A percentile compares a stretch with the other conserved stretches of the same genome.
These are phyloP conservation scores for Limnephilus marmoratus DNA, from an alignment of 2,888 invertebrate species.

Conservation along the genomic window DNA sequence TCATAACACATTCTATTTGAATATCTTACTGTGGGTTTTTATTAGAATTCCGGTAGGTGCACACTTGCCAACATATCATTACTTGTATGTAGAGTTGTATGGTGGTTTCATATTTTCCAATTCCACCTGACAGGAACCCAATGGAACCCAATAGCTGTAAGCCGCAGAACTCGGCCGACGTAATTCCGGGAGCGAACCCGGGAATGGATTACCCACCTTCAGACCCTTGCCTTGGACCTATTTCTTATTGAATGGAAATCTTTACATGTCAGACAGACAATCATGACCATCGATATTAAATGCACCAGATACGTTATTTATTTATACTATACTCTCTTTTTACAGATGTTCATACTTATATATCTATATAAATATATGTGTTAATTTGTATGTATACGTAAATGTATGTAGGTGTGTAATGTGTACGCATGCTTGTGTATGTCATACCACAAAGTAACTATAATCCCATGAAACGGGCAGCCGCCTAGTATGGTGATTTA, in stretches of 20 bases:
- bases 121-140: conserved; percentile 22
- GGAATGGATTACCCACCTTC: conserved; percentile 9
- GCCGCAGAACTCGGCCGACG: background rate
- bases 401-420: too few species aligned
- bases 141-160: conserved; percentile 14
- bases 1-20: too few species aligned
- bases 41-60: background rate
- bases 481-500: too few species aligned
- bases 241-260: background rate
- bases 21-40: background rate
- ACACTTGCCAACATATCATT: background rate
- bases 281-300: background rate
- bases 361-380: too few species aligned
- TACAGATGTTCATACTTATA: too few species aligned
- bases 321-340: too few species aligned
- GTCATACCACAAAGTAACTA: too few species aligned
- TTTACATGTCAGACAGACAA: conserved; percentile 11
- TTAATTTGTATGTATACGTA: too few species aligned
- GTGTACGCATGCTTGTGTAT: too few species aligned
- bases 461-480: too few species aligned
- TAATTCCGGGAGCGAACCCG: conserved; percentile 1
- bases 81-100: background rate
- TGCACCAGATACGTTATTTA: background rate
- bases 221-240: background rate
- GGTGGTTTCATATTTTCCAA: background rate